Conservation (phyloP, 2,797 vertebrate genomes). For the Microctenopoma stevenorrisi region DNA sequence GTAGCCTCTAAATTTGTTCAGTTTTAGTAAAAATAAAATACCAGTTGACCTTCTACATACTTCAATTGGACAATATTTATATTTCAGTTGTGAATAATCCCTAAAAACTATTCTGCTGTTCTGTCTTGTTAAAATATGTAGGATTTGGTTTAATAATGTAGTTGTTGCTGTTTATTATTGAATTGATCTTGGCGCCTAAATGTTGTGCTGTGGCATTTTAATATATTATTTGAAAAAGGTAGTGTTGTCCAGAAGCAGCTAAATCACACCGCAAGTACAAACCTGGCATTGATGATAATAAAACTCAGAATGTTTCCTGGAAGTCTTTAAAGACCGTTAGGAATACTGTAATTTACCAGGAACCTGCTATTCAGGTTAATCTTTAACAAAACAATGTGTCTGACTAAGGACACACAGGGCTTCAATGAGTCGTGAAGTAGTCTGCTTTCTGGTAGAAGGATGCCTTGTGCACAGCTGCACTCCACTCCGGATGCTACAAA, state of each 20-base stretch:
- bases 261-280: constrained; percentile 11
- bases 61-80: neutral
- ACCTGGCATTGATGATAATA: neutral
- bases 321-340: constrained; percentile 14
- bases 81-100: neutral
- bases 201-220: neutral
- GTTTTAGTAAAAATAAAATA: neutral
- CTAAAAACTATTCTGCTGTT: neutral
- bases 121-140: accelerated
- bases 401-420: constrained; percentile 46
- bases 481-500: constrained; percentile 84
- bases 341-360: constrained; percentile 28
- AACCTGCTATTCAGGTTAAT: constrained; percentile 50
- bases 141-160: neutral
- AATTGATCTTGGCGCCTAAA: neutral
- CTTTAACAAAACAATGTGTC: constrained; percentile 41
- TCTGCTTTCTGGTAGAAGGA: constrained; percentile 75
- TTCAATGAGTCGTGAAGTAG: constrained; percentile 46
- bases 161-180: neutral
- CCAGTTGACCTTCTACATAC: neutral
- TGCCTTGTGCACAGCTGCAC: constrained; percentile 83
- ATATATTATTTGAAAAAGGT: neutral
- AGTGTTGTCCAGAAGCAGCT: neutral
- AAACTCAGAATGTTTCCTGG: constrained; percentile 11
- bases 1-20: too few relatives aligned